Evolutionary conservation across 2,113 vertebrate species (phyloP).

Genomic region (Etia nguti): DNA sequence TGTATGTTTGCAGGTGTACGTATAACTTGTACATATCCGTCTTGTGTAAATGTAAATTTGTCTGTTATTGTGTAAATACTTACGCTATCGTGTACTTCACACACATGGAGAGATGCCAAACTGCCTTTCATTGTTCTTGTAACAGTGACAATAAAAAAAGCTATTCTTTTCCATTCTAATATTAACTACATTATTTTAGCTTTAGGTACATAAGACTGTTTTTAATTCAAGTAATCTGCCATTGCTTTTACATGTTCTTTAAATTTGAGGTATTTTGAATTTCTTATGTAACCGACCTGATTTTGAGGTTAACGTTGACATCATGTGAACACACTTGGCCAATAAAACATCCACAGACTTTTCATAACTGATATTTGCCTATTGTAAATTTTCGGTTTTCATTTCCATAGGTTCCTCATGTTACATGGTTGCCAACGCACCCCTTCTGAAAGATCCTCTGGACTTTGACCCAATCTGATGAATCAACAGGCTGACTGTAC

Average conservation of each 20-base stretch:
- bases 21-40: too few species aligned
- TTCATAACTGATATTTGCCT: neutral
- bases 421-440: neutral
- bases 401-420: neutral
- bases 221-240: neutral
- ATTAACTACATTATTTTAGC: neutral
- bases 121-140: too few species aligned
- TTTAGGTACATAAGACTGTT: neutral
- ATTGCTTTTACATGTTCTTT: neutral
- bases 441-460: neutral
- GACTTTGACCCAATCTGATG: slow-evolving; percentile 3
- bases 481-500: neutral
- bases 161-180: too few species aligned
- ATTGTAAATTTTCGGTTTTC: neutral
- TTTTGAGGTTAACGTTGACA: neutral
- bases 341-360: neutral
- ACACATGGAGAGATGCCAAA: too few species aligned
- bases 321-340: neutral
- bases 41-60: too few species aligned
- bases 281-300: neutral
- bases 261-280: neutral
- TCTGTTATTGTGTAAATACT: too few species aligned
- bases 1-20: too few species aligned
- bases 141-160: too few species aligned
- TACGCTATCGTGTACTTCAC: too few species aligned